Base-by-base conservation (phyloP, 2,888 invertebrate species). In the Lymantria monacha region DNA sequence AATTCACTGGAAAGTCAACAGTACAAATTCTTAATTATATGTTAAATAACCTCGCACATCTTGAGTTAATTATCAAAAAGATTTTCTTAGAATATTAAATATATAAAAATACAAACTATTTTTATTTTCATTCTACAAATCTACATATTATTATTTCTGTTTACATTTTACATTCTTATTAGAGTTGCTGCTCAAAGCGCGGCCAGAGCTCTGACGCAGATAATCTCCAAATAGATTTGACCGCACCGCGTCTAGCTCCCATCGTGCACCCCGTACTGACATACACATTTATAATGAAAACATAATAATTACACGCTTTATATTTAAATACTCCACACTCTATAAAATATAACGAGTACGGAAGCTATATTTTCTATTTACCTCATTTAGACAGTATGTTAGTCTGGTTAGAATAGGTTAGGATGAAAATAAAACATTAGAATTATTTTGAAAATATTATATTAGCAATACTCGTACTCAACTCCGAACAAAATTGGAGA, bases 381-480 rank as follows among this genome's bases (percentile, higher is more conserved):
- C 5, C 22, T 22, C 22, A 22, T 22, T 22, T 22, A 5, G 22
- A 22, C 3, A 22, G 22, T 22, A 22, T 5, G 22, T 22, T n/a
- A n/a, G n/a, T n/a, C n/a, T n/a, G n/a, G 5, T 22, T 22, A 22
- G 22, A n/a, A n/a, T n/a, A n/a, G 22, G 3, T 22, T 22, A 60
- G 61, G 30, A 53, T 41, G 41, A 43, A 54, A 72, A 77, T 72
- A 70, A 76, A 76, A 83, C 79, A 74, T 65, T 55, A 47, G 49
- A 55, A 47, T 40, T 59, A 57, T 72, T 72, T 72, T 79, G 63
- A 71, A 77, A 77, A 74, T 81, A 81, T 83, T 87, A 80, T 87
- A 86, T 87, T 87, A 88, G 79, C 84, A 83, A 81, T 79, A 82
- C 71, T 78, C 78, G 75, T 77, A 85, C 82, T 82, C 76, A 79